Conservation (phyloP, 1,140 invertebrate genomes). For the Macrotrachela quadricornifera region DNA sequence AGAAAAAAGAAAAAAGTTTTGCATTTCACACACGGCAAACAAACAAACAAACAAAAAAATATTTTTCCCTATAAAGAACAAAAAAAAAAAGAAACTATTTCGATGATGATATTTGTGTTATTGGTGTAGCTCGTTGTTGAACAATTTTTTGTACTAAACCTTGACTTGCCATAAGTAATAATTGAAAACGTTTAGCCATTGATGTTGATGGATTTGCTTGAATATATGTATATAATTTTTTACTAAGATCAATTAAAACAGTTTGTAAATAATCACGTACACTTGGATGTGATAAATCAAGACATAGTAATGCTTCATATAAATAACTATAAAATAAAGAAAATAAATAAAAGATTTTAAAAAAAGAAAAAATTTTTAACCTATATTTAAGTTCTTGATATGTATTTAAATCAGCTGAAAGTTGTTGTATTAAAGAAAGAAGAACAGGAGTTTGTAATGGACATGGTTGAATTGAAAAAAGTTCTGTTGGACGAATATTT, state of each 20-base stretch:
- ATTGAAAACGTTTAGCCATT: constrained; percentile 44
- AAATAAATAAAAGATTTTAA: neutral
- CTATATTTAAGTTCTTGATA: constrained; percentile 67
- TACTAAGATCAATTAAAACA: constrained; percentile 50
- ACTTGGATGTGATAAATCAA: constrained; percentile 50
- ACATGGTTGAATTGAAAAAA: constrained; percentile 22
- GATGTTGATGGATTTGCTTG: constrained; percentile 43
- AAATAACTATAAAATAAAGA: constrained; percentile 43
- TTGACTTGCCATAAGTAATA: constrained; percentile 56
- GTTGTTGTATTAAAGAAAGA: constrained; percentile 69
- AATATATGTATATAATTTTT: constrained; percentile 48
- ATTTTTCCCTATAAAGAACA: no score
- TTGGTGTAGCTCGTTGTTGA: no score
- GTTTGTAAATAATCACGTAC: constrained; percentile 57
- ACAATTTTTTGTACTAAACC: constrained; percentile 10
- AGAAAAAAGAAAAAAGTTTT: no score
- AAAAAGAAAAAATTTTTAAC: constrained; percentile 32
- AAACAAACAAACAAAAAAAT: no score
- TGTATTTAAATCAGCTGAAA: constrained; percentile 57
- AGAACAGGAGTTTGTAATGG: constrained; percentile 59
- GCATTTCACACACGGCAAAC: no score
- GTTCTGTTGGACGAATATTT: constrained; percentile 45
- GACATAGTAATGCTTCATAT: constrained; percentile 58
- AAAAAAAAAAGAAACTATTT: no score
- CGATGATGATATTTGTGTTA: no score